These are phyloP conservation scores for Lutjanus campechanus DNA, from an alignment of 2,797 vertebrate genomes.

Conservation along the genomic window DNA sequence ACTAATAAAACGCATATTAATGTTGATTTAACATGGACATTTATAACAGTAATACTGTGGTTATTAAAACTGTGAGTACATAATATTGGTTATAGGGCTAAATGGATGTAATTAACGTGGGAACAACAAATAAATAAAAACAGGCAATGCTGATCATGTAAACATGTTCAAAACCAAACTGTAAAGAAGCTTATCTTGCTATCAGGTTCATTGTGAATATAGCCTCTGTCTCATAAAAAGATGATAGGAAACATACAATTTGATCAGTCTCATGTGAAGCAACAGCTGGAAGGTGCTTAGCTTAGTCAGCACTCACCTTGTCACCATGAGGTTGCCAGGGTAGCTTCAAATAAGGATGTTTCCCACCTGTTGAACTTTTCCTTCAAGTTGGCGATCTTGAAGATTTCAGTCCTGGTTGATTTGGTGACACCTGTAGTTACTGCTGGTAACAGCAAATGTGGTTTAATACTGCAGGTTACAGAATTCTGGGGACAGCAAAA, in stretches of 20 bases:
- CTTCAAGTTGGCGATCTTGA: background rate
- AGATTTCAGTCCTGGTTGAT: too few species aligned
- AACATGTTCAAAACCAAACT: background rate
- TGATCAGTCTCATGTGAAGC: background rate
- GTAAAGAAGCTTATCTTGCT: background rate
- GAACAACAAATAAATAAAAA: background rate
- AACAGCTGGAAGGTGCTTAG: background rate
- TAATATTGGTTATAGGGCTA: background rate
- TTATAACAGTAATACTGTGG: background rate
- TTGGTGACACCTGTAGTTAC: too few species aligned
- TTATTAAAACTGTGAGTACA: background rate
- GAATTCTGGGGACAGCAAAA: too few species aligned
- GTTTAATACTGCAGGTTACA: too few species aligned
- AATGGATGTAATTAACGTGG: background rate
- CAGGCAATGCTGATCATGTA: background rate
- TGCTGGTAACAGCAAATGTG: too few species aligned
- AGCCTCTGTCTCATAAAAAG: background rate
- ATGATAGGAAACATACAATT: background rate
- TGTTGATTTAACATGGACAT: background rate
- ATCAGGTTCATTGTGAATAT: background rate
- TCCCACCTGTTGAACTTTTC: background rate
- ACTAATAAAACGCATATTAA: conserved; percentile 2
- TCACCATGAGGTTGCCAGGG: background rate
- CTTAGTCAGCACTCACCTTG: background rate
- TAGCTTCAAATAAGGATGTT: background rate